Evolutionary conservation across 2,113 vertebrate species (phyloP), one percentile per base, ranked within the genome.

Genomic region (Brachyhypopomus gauderio): DNA sequence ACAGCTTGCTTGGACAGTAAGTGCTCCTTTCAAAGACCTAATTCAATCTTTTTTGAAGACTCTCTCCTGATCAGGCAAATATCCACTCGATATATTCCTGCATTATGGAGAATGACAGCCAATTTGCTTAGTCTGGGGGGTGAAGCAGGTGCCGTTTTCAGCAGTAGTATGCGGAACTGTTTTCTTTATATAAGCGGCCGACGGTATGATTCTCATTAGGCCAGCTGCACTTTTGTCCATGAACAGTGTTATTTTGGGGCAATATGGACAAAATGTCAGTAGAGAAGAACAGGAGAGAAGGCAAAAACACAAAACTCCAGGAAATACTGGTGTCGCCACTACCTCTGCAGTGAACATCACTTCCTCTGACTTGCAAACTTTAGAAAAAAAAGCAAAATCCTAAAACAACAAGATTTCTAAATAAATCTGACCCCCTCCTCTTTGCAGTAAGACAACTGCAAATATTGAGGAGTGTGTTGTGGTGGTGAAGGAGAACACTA

Each of bases 31-130:
- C 19, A 75, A 41, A 34, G 11, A 62, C 22, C 36, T 76, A 45
- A 64, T 63, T 52, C 8, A 77, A 77, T 64, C 74, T 22, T 30
- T 22, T n/a, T 7, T 63, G n/a, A 75, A 45, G 3, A 19, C 16
- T 66, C 45, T 66, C 60, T n/a, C 17, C 41, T 55, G 23, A 52
- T 77, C 23, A 66, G 60, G 25, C 23, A 66, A 45, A 77, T 77
- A 66, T 41, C 75, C 60, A 12, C 62, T 48, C 62, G n/a, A 52
- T 66, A 22, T 52, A 19, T 11, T 64, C 1, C 1, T 20, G 25
- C 41, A 8, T 64, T 64, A 77, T 27, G 45, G 60, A 66, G 60
- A 64, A 30, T 52, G 17, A 52, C 60, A 52, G 38, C 45, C 58
- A 38, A 38, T 75, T 62, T 30, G 38, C n/a, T 75, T 62, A 16